Conservation (phyloP, 2,888 invertebrate species). For the Ochropleura plecta region DNA sequence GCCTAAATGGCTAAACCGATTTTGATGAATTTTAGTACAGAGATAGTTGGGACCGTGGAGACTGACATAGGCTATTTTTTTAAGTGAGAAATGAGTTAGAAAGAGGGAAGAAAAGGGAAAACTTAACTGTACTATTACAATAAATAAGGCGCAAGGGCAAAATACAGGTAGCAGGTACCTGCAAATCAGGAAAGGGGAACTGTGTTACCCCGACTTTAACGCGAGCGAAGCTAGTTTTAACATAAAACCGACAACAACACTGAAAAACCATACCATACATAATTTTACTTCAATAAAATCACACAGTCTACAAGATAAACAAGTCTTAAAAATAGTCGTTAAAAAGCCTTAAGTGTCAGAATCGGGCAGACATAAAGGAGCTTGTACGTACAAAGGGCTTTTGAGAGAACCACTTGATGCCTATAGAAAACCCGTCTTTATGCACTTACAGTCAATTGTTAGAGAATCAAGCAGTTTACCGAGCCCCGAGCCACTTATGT, state of each 20-base stretch:
- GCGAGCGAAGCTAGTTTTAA: no score
- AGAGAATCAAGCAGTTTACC: constrained; percentile 63
- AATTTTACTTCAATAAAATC: constrained; percentile 8
- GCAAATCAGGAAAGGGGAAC: no score
- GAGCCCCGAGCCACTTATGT: constrained; percentile 45
- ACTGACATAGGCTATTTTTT: no score
- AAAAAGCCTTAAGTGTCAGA: constrained; percentile 44
- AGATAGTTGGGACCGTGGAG: no score
- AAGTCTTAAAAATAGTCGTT: constrained; percentile 13
- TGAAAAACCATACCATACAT: neutral
- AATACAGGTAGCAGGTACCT: no score
- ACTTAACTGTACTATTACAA: no score
- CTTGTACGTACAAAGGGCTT: constrained; percentile 52
- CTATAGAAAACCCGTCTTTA: constrained; percentile 58
- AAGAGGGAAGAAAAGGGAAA: no score
- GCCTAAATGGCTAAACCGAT: no score
- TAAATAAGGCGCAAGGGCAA: no score
- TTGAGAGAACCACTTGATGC: constrained; percentile 55
- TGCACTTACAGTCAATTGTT: constrained; percentile 64
- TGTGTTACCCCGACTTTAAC: no score
- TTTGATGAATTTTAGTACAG: no score
- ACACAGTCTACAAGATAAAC: constrained; percentile 25
- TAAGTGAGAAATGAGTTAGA: no score
- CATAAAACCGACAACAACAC: neutral
- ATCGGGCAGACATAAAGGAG: constrained; percentile 48